Base-by-base conservation (phyloP, 2,113 vertebrate species). In the Pangasianodon gigas region DNA sequence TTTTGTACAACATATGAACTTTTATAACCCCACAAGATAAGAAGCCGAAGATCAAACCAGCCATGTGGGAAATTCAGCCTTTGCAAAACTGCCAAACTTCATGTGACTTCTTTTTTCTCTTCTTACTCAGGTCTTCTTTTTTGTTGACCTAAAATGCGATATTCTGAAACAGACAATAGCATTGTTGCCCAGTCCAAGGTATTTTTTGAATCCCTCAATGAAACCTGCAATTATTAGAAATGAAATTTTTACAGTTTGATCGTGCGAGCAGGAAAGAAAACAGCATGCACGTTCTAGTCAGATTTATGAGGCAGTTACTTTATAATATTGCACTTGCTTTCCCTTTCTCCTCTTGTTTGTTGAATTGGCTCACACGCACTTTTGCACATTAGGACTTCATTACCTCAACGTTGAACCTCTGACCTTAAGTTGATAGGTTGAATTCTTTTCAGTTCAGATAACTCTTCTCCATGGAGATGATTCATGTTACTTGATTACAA, bases 1-100 rank as follows among this genome's bases (percentile, higher is more conserved):
- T 69, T 56, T 82, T 74, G n/a, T 82, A 79, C 37, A 52, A 51
- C 44, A 26, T 44, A 6, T 69, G 80, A 89, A 90, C 80, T 87
- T 56, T 71, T 74, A 81, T 89, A 86, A 92, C 89, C 85, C 85
- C 48, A 44, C 3, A 60, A 56, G 32, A 48, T 86, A 87, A 56
- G 75, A 74, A 48, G 77, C 41, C 56, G 46, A 74, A 85, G 67
- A 81, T 88, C 52, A 92, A 87, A 87, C 48, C 71, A 65, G 80
- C 46, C 67, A 83, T 88, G 62, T 62, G 80, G 86, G 86, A 88
- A 65, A 51, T 87, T 74, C 65, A 69, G 67, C 41, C 81, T 74
- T 24, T 24, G 14, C 74, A 87, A 87, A 87, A 32, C 32, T 69
- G 32, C n/a, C 48, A 75, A 74, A 80, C 86, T 79, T 58, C 41